Conservation (phyloP, 1,140 invertebrate genomes). For the Caenorhabditis remanei region DNA sequence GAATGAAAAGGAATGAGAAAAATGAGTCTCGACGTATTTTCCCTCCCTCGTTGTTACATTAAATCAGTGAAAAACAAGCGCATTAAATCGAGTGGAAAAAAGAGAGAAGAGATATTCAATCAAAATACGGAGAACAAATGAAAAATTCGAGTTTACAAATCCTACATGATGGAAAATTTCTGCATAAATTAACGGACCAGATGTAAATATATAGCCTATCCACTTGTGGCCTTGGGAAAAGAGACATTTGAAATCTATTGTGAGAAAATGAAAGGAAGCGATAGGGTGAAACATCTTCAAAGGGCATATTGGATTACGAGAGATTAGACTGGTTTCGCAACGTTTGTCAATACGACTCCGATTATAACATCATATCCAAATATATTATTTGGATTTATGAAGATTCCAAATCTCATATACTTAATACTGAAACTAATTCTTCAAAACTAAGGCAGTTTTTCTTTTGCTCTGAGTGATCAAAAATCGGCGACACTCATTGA, state of each 20-base stretch:
- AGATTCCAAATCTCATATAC: too few species aligned
- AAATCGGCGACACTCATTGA: not conserved
- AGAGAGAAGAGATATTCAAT: too few species aligned
- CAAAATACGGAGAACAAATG: not conserved
- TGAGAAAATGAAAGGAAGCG: constrained; percentile 3
- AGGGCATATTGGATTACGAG: not conserved
- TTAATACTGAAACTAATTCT: too few species aligned
- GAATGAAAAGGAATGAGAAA: too few species aligned
- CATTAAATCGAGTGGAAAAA: too few species aligned
- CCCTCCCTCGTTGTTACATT: too few species aligned
- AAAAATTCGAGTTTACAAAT: not conserved
- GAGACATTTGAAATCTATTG: constrained; percentile 15
- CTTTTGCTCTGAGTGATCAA: not conserved
- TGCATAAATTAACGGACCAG: constrained; percentile 24
- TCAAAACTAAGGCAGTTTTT: too few species aligned
- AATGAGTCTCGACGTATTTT: too few species aligned
- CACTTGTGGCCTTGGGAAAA: not conserved
- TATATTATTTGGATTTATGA: too few species aligned
- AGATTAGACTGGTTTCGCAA: constrained; percentile 6
- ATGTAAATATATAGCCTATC: not conserved
- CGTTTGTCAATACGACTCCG: too few species aligned
- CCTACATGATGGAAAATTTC: not conserved
- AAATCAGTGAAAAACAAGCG: too few species aligned
- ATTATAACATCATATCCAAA: too few species aligned
- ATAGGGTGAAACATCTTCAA: not conserved